phyloP scores from a whole-genome alignment of 1,140 invertebrate species.

The Monochamus saltuarius region DNA sequence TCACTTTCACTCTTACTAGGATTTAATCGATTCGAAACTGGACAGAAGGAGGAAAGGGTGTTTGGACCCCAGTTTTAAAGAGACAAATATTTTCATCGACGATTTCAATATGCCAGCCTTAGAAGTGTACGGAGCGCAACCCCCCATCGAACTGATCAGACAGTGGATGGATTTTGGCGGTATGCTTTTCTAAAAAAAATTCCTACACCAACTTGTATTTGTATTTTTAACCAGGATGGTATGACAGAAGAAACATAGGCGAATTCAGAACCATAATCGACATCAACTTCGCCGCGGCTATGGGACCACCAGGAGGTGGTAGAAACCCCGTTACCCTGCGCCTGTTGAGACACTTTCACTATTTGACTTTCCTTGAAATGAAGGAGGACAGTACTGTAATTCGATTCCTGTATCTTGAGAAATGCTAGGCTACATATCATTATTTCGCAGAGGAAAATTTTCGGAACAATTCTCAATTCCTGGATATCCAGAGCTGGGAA shows the following conservation, averaged over 20 bases:
- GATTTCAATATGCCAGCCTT: constrained; percentile 72
- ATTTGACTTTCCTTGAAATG: constrained; percentile 75
- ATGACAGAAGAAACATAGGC: constrained; percentile 71
- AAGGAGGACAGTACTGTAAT: constrained; percentile 66
- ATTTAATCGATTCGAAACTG: constrained; percentile 76
- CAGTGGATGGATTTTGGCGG: constrained; percentile 69
- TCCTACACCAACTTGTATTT: background rate
- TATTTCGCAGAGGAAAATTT: constrained; percentile 61
- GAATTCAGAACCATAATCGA: constrained; percentile 71
- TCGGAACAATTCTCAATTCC: constrained; percentile 66
- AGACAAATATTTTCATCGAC: constrained; percentile 70
- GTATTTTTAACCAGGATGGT: constrained; percentile 63
- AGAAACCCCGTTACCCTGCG: constrained; percentile 73
- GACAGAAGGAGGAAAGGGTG: constrained; percentile 66
- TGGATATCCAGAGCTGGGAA: constrained; percentile 60
- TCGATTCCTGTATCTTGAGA: background rate
- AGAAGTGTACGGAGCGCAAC: constrained; percentile 68
- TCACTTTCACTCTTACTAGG: too few relatives aligned
- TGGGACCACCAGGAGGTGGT: constrained; percentile 78
- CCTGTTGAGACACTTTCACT: constrained; percentile 76
- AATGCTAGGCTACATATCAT: background rate
- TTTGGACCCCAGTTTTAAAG: constrained; percentile 65
- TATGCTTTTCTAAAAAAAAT: constrained; percentile 29
- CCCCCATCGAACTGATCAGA: constrained; percentile 69
- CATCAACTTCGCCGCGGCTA: constrained; percentile 70